phyloP scores from a whole-genome alignment of 2,113 vertebrate genomes.

The Esox niger region DNA sequence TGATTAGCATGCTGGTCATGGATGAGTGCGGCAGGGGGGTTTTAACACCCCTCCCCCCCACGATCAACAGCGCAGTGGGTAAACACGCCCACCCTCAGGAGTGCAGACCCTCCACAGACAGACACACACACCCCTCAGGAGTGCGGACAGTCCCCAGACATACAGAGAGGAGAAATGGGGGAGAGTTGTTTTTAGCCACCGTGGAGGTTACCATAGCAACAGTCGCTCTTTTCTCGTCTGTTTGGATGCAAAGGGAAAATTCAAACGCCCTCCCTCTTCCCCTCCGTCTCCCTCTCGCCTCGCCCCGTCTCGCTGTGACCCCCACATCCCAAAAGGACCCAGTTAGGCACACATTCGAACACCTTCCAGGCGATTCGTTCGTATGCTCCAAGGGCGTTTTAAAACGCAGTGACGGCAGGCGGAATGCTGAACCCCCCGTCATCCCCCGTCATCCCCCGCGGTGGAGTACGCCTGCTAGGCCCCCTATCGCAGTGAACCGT shows the following conservation, averaged over 20 bases:
- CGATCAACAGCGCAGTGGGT: background rate
- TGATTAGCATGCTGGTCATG: slow-evolving; percentile 22
- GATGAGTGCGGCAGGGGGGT: background rate
- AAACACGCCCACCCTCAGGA: background rate
- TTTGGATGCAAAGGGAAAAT: slow-evolving; percentile 1
- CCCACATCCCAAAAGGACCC: background rate
- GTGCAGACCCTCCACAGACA: background rate
- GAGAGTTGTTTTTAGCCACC: slow-evolving; percentile 11
- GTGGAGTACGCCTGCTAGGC: too few relatives aligned
- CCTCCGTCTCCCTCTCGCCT: background rate
- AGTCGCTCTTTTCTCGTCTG: background rate
- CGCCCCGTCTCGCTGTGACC: too few relatives aligned
- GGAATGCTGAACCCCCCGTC: too few relatives aligned
- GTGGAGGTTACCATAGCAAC: slow-evolving; percentile 34
- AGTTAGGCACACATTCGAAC: too few relatives aligned
- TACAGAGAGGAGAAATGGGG: background rate
- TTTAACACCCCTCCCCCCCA: background rate
- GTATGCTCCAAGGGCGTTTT: too few relatives aligned
- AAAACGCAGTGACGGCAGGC: too few relatives aligned
- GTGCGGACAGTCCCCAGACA: background rate
- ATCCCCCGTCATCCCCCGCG: too few relatives aligned
- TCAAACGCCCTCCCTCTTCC: background rate
- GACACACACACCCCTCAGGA: background rate
- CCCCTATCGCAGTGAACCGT: too few relatives aligned
- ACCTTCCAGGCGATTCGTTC: too few relatives aligned